Percentiles rank a stretch among this genome's conserved stretches.
These are phyloP conservation scores for Perithous albicinctus DNA, from an alignment of 2,888 invertebrate species.

Conservation along the genomic window DNA sequence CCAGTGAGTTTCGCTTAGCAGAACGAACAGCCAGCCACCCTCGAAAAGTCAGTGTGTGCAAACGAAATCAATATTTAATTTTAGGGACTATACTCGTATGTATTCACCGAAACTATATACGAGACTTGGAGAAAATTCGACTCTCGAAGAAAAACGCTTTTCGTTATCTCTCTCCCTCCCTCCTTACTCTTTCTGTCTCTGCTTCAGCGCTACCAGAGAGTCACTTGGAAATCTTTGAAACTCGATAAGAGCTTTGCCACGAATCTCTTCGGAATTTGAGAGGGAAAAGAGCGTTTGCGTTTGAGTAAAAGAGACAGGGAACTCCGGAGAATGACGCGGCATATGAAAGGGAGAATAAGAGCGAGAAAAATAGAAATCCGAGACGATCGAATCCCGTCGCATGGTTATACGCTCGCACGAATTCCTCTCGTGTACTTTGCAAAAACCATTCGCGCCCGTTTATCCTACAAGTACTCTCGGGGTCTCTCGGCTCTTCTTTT, in stretches of 20 bases:
- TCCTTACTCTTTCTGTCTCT: constrained; percentile 45
- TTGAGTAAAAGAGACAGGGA: background rate
- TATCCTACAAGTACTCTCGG: constrained; percentile 61
- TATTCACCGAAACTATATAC: constrained; percentile 6
- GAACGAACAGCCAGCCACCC: background rate
- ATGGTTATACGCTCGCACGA: constrained; percentile 63
- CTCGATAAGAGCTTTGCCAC: constrained; percentile 71
- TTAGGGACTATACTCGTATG: constrained; percentile 66
- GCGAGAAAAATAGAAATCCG: constrained; percentile 35
- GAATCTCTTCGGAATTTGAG: constrained; percentile 50
- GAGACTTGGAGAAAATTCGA: constrained; percentile 16
- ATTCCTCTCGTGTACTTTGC: constrained; percentile 62
- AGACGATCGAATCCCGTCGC: constrained; percentile 42
- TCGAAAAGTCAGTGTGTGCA: constrained; percentile 47
- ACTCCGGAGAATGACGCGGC: background rate
- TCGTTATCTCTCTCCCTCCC: background rate
- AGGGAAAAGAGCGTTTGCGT: constrained; percentile 20
- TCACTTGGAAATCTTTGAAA: constrained; percentile 72
- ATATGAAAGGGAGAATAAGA: constrained; percentile 8
- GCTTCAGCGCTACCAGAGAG: constrained; percentile 42
- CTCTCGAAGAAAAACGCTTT: constrained; percentile 29
- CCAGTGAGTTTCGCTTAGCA: constrained; percentile 13
- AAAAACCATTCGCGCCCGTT: constrained; percentile 67
- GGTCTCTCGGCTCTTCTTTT: constrained; percentile 25
- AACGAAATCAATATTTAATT: constrained; percentile 78